Conservation (phyloP, 2,888 invertebrate genomes). For the Quadriops clusia region DNA sequence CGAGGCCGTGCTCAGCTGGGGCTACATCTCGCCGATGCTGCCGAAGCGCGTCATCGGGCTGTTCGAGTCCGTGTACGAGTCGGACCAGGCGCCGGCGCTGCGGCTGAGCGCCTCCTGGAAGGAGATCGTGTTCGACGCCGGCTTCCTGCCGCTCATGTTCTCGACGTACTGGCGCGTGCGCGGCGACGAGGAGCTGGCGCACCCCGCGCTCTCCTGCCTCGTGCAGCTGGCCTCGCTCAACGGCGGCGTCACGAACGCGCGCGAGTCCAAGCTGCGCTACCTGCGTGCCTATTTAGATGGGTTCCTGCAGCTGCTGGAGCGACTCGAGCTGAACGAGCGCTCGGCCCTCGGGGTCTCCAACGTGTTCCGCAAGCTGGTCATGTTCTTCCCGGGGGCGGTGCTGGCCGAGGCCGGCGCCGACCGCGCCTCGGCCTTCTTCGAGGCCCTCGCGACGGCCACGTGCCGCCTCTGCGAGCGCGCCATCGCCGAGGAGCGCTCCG, state of each 20-base stretch:
- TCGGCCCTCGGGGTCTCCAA: neutral
- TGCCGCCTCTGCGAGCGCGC: too few relatives aligned
- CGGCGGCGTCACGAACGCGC: conserved; percentile 43
- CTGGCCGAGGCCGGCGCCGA: too few relatives aligned
- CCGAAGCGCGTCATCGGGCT: conserved; percentile 59
- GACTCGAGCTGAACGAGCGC: conserved; percentile 40
- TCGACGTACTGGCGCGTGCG: conserved; percentile 73
- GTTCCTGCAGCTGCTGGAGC: conserved; percentile 48
- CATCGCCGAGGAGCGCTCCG: too few relatives aligned
- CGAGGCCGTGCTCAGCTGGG: conserved; percentile 72
- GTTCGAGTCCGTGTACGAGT: conserved; percentile 56
- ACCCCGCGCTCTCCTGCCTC: conserved; percentile 69
- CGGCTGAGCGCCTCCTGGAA: conserved; percentile 57
- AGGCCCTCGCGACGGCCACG: too few relatives aligned
- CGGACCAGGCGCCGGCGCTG: conserved; percentile 49
- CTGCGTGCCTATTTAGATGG: conserved; percentile 46
- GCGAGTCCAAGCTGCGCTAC: conserved; percentile 43
- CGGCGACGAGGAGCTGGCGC: conserved; percentile 58
- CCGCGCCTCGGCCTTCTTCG: too few relatives aligned
- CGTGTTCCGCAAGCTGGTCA: too few relatives aligned
- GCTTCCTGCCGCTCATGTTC: conserved; percentile 66
- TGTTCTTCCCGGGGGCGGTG: conserved; percentile 32
- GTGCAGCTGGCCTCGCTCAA: conserved; percentile 65
- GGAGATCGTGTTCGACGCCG: conserved; percentile 63
- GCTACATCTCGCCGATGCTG: conserved; percentile 55